phyloP scores from a whole-genome alignment of 1,140 invertebrate species.

The Oscheius sp. region DNA sequence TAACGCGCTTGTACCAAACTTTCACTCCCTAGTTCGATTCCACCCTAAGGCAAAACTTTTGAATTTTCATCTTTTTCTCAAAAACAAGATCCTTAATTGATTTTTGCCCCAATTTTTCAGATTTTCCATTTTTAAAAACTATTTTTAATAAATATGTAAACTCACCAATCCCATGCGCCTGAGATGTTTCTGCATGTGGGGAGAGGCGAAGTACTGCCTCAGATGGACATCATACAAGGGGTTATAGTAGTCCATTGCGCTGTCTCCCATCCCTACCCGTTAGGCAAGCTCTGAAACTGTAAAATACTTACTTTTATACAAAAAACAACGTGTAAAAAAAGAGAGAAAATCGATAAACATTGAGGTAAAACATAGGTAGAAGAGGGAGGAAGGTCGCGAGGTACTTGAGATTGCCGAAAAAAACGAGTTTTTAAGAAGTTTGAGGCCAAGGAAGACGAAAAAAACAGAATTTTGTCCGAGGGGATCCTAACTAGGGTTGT shows the following conservation, averaged over 20 bases:
- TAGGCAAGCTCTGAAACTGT: too few relatives aligned
- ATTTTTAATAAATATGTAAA: neutral
- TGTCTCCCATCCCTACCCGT: slow-evolving; percentile 38
- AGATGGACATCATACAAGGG: slow-evolving; percentile 56
- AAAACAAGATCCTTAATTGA: neutral
- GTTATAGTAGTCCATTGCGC: slow-evolving; percentile 43
- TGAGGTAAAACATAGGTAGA: neutral
- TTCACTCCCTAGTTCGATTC: too few relatives aligned
- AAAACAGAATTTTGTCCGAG: too few relatives aligned
- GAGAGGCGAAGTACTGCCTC: slow-evolving; percentile 55
- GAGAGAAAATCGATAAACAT: neutral
- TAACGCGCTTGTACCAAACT: too few relatives aligned
- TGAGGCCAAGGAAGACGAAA: neutral
- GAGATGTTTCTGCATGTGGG: slow-evolving; percentile 59
- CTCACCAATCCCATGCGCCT: slow-evolving; percentile 51
- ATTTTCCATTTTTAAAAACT: neutral
- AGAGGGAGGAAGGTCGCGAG: neutral
- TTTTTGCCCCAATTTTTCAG: neutral
- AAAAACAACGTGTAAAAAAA: neutral
- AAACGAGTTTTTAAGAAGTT: neutral
- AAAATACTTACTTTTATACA: neutral
- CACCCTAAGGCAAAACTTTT: neutral
- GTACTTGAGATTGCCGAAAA: neutral
- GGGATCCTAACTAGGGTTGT: too few relatives aligned
- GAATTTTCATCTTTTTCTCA: neutral